Conservation (phyloP, 2,797 vertebrate genomes). For the Salarias fasciatus region DNA sequence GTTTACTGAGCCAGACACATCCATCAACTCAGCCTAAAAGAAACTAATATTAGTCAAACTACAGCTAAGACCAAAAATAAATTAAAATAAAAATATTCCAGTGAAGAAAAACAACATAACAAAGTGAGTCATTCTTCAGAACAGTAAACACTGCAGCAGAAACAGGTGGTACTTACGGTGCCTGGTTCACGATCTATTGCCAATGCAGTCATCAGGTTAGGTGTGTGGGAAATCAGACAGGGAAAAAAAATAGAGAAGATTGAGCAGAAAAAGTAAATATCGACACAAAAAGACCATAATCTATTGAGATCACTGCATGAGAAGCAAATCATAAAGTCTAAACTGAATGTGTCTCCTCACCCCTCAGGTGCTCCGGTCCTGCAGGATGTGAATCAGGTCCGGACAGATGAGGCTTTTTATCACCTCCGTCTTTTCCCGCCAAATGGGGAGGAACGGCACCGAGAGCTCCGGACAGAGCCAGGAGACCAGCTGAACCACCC, state of each 20-base stretch:
- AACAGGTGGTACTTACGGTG: slow-evolving; percentile 90
- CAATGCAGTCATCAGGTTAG: slow-evolving; percentile 85
- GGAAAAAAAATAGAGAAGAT: slow-evolving; percentile 20
- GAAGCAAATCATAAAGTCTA: too few species aligned
- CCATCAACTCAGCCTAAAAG: too few species aligned
- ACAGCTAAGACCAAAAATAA: slow-evolving; percentile 21
- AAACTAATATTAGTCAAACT: slow-evolving; percentile 20
- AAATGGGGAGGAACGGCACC: slow-evolving; percentile 91
- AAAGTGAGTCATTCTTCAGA: slow-evolving; percentile 28
- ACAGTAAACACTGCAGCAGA: slow-evolving; percentile 46
- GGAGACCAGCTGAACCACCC: slow-evolving; percentile 91
- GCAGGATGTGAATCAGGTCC: slow-evolving; percentile 79
- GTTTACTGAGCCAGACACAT: slow-evolving; percentile 16
- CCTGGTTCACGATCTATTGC: slow-evolving; percentile 92
- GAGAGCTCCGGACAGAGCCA: slow-evolving; percentile 92
- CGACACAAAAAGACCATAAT: too few species aligned
- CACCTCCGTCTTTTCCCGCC: slow-evolving; percentile 86
- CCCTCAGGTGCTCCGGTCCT: slow-evolving; percentile 93
- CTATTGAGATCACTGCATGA: too few species aligned
- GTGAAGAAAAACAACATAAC: slow-evolving; percentile 17
- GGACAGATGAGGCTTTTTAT: slow-evolving; percentile 88
- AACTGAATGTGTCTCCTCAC: slow-evolving; percentile 83
- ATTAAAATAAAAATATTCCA: slow-evolving; percentile 18
- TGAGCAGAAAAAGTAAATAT: slow-evolving; percentile 10
- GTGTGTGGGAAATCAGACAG: slow-evolving; percentile 57